Evolutionary conservation across 2,113 vertebrate species (phyloP).

Genomic region (Sorex araneus): DNA sequence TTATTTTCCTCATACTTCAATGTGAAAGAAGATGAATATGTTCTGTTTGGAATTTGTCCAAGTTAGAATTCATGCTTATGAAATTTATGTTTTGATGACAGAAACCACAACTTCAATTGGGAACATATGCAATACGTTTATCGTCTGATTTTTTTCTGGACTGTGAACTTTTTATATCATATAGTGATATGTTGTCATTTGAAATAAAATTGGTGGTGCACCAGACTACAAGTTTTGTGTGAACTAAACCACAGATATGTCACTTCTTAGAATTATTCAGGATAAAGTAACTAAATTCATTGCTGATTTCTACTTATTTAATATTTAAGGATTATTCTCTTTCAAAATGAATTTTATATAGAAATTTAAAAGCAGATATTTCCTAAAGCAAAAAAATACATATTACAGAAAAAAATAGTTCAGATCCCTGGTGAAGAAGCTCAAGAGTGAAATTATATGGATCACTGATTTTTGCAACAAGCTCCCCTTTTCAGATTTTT

Average conservation of each 20-base stretch:
- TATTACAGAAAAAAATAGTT: background rate
- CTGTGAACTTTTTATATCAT: background rate
- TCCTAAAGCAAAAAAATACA: too few relatives aligned
- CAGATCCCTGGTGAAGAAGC: background rate
- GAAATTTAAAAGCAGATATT: too few relatives aligned
- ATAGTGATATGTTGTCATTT: too few relatives aligned
- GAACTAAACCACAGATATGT: too few relatives aligned
- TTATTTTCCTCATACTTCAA: background rate
- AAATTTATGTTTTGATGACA: conserved; percentile 41
- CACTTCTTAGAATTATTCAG: too few relatives aligned
- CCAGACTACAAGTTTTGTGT: too few relatives aligned
- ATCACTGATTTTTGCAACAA: background rate
- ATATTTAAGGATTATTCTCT: background rate
- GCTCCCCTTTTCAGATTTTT: background rate
- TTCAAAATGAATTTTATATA: background rate
- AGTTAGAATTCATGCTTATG: background rate
- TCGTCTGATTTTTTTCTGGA: background rate
- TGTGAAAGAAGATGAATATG: background rate
- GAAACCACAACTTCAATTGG: background rate
- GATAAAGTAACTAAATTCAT: too few relatives aligned
- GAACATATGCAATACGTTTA: background rate
- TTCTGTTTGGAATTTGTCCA: background rate
- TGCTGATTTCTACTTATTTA: background rate
- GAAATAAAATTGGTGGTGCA: too few relatives aligned
- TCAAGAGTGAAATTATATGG: background rate